Conservation (phyloP, 2,797 vertebrate genomes). For the Melanotaenia maccullochi region DNA sequence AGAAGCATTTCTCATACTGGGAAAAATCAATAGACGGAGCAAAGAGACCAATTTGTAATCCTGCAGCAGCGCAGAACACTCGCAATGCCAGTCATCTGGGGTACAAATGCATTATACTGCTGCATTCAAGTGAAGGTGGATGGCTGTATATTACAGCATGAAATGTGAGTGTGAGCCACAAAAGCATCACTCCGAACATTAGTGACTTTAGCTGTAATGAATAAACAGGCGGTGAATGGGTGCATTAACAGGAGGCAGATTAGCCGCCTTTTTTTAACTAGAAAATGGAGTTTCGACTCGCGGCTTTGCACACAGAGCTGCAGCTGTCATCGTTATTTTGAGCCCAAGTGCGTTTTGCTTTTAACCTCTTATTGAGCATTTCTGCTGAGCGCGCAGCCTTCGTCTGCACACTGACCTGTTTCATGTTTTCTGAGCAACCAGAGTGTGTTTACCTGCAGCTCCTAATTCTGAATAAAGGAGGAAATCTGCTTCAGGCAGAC, state of each 20-base stretch:
- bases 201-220: constrained; percentile 23
- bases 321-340: constrained; percentile 11
- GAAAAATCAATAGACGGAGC: constrained; percentile 26
- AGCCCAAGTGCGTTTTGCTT: constrained; percentile 27
- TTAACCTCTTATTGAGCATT: constrained; percentile 25
- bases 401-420: constrained; percentile 16
- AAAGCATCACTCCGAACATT: constrained; percentile 23
- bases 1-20: background rate
- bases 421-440: background rate
- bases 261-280: background rate
- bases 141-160: constrained; percentile 14
- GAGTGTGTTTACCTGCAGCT: constrained; percentile 8
- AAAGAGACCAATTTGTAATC: constrained; percentile 24
- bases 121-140: constrained; percentile 9
- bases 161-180: constrained; percentile 37
- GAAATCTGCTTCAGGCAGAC: background rate
- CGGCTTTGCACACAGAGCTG: background rate
- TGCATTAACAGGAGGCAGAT: background rate
- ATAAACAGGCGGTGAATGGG: background rate
- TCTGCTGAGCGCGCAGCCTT: constrained; percentile 37
- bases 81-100: constrained; percentile 1
- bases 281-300: constrained; percentile 6
- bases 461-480: background rate
- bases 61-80: constrained; percentile 18
- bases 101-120: constrained; percentile 12